Base-by-base conservation (phyloP, 23 tunicate genomes). In the Pegea sp. region DNA sequence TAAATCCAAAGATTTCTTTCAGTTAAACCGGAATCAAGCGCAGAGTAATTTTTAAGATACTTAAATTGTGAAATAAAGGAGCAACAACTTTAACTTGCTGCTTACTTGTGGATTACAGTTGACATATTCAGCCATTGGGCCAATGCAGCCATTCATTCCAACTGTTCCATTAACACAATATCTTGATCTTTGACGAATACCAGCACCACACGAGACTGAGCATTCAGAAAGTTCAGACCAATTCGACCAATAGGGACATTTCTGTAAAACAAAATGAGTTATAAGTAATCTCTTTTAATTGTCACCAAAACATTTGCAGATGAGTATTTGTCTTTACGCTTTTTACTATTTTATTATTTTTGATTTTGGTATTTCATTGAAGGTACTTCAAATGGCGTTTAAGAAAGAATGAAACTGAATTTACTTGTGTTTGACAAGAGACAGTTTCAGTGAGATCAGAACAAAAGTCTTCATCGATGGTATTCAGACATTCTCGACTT, bases 151-250 rank as follows among this genome's bases (percentile, higher is more conserved):
- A 33, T 31, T 44, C 0, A 38, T 42, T n/a, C 92, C 92, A 30
- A 65, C 25, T 29, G 5, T 34, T 29, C 92, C 92, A 56, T 60
- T 56, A 24, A 63, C 31, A 53, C 95, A 84, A 4, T 0, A 1
- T 50, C 95, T 56, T n/a, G 61, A 19, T 24, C 59, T 57, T 29
- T 52, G 26, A 29, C 67, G 60, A 29, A 27, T 44, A 28, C 95
- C 95, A 23, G 64, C 63, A 18, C 95, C 95, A 44, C 95, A 84
- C n/a, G 84, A 25, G 11, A 34, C 69, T n/a, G 61, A 22, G 64
- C 92, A 78, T 16, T 49, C 42, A 3, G 71, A 33, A 64, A 49
- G 65, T 20, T 21, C 2, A 21, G 60, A 54, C 92, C 92, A 78
- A 13, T 38, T 68, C 44, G 44, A 38, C 57, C 52, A 65, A 28